Percentiles rank a stretch among this genome's conserved stretches.
These are phyloP conservation scores for Craseonycteris thonglongyai DNA, from an alignment of 2,113 vertebrate genomes.

Conservation along the genomic window DNA sequence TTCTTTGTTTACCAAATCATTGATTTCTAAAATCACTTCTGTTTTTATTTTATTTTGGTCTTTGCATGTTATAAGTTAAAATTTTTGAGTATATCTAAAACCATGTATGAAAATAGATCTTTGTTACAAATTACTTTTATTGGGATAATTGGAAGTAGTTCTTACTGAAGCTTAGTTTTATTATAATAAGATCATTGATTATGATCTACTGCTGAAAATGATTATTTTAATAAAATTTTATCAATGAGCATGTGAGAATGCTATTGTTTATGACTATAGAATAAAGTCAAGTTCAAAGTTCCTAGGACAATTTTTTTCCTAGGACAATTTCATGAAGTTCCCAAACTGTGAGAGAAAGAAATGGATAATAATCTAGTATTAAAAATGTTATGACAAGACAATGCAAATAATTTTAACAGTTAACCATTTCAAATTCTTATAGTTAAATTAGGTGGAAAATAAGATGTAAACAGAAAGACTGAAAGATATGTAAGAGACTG, in stretches of 20 bases:
- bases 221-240: conserved; percentile 34
- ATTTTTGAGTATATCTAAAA: not conserved
- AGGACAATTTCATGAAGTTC: not conserved
- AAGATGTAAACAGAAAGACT: not conserved
- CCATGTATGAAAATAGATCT: not conserved
- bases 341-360: not conserved
- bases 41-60: not conserved
- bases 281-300: not conserved
- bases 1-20: not conserved
- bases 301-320: not conserved
- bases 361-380: not conserved
- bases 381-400: not conserved
- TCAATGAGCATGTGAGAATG: not conserved
- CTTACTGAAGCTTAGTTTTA: not conserved
- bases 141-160: not conserved
- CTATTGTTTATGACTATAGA: not conserved
- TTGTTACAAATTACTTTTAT: not conserved
- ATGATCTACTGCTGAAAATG: not conserved
- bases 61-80: not conserved
- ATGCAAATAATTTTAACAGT: not conserved
- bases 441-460: not conserved
- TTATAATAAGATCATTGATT: not conserved
- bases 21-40: not conserved
- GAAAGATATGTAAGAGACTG: not conserved
- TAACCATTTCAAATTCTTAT: not conserved